Evolutionary conservation across 2,113 vertebrate species (phyloP), one percentile per base, ranked within the genome.

Genomic region (Tringa solitaria): DNA sequence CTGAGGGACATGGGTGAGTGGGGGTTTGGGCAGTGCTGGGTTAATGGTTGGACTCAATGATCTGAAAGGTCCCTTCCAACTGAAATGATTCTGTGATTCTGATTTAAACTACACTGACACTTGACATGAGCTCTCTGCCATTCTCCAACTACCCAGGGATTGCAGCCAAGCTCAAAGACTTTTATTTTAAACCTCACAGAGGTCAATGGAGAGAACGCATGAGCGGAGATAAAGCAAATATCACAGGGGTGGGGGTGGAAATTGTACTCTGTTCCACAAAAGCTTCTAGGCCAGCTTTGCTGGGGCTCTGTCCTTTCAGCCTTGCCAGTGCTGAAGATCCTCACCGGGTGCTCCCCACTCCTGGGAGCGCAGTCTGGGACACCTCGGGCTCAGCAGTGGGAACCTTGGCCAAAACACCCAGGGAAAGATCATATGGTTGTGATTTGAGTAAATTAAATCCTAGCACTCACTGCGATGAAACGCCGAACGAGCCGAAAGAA

Each of bases 311-410:
- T 43, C 54, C 63, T 43, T 24, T 16, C 67, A 91, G 70, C 28
- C 50, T n/a, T 4, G 8, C 1, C 53, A 6, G 3, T 23, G n/a
- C n/a, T 5, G n/a, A 33, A 51, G 70, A 1, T 16, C 32, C 27
- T 15, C 12, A 27, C 11, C 3, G 35, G 0, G 39, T 1, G 35
- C 43, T 41, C 7, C 28, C 37, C 6, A 7, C 46, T 9, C 32
- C 60, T 8, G 6, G 0, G 54, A 8, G 51, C 0, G 6, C 63
- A 5, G 35, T 4, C 7, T 0, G 1, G 48, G 43, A 17, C 3
- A 26, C 13, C 4, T 0, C 4, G 23, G 61, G 68, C 32, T 23
- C n/a, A 2, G 46, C 65, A 18, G 24, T 5, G 15, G 4, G 46
- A 19, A 17, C 27, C 45, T 37, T 0, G 33, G 46, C 1, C 19